Conservation (phyloP, 2,113 vertebrate species). For the Sylvietta virens region DNA sequence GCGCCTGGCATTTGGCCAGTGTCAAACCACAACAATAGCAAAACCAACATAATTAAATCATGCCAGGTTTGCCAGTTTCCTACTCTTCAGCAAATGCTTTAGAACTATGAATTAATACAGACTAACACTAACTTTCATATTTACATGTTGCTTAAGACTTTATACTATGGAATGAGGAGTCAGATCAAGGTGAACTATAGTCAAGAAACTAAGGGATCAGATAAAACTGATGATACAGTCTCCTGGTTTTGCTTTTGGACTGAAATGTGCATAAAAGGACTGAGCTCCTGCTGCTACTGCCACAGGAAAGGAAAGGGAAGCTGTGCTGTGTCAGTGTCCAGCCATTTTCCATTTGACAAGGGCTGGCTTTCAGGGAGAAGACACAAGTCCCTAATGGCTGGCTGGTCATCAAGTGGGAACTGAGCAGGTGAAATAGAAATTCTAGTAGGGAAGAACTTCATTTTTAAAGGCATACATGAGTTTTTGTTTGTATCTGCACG, state of each 20-base stretch:
- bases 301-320: background rate
- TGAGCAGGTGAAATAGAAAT: background rate
- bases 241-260: background rate
- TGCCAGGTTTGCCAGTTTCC: background rate
- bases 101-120: background rate
- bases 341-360: background rate
- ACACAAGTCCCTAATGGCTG: background rate
- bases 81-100: background rate
- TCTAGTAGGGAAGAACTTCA: background rate
- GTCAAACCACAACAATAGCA: background rate
- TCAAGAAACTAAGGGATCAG: background rate
- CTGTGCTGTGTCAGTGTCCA: rapidly evolving
- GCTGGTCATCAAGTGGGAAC: background rate
- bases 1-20: background rate
- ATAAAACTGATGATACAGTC: background rate
- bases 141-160: background rate
- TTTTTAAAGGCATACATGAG: background rate
- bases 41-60: rapidly evolving
- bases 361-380: background rate
- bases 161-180: background rate
- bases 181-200: background rate
- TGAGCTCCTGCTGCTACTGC: background rate
- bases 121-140: background rate
- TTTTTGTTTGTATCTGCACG: background rate
- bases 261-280: background rate